Evolutionary conservation across 23 tunicate species (phyloP).

Genomic region (Oikopleura albicans): DNA sequence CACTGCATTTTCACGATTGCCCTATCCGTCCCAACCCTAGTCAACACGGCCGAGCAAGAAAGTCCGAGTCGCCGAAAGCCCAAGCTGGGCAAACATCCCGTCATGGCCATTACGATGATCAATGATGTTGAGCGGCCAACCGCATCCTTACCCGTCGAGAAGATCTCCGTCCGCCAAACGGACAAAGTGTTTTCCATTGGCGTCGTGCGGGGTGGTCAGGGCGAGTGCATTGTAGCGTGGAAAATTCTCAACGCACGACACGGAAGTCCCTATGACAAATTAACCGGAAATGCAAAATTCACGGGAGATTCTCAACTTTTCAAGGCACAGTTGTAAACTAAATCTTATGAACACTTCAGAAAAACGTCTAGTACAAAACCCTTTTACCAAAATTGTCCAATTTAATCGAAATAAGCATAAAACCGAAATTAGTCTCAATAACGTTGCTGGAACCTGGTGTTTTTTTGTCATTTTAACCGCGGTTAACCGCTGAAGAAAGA

Average conservation of each 20-base stretch:
- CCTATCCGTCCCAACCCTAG: not conserved
- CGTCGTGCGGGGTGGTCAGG: slow-evolving; percentile 5
- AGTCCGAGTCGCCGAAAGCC: not conserved
- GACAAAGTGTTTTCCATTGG: not conserved
- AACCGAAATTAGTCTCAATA: too few species aligned
- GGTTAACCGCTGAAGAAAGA: too few species aligned
- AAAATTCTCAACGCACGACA: not conserved
- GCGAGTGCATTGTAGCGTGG: slow-evolving; percentile 11
- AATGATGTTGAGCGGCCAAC: not conserved
- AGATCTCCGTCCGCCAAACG: not conserved
- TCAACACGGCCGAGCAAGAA: not conserved
- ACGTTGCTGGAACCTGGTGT: too few species aligned
- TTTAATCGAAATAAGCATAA: too few species aligned
- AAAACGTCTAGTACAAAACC: too few species aligned
- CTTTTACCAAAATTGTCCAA: too few species aligned
- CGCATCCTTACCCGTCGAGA: not conserved
- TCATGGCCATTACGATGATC: not conserved
- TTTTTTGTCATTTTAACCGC: too few species aligned
- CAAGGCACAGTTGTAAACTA: too few species aligned
- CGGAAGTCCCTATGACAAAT: not conserved
- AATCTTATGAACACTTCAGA: too few species aligned
- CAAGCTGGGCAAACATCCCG: slow-evolving; percentile 6
- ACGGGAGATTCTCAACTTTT: not conserved
- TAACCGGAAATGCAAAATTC: slow-evolving; percentile 9
- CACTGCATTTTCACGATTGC: slow-evolving; percentile 5